phyloP scores from a whole-genome alignment of 2,113 vertebrate genomes.

The Pogonocichla stellata region DNA sequence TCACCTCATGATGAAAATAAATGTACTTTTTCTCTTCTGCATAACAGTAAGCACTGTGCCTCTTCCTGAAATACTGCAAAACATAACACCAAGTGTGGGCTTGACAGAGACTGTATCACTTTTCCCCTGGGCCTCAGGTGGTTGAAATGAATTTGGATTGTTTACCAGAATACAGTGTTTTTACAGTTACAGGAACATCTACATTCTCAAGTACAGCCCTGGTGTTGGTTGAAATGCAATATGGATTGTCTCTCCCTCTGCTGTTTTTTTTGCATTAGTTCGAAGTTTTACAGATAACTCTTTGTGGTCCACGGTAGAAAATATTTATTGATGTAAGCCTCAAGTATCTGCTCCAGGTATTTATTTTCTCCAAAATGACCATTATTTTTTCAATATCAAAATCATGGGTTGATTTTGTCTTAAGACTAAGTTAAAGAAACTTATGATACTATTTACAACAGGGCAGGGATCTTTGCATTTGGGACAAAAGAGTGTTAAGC shows the following conservation, averaged over 20 bases:
- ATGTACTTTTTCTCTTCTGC: neutral
- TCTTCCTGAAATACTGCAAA: slow-evolving; percentile 15
- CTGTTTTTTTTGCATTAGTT: neutral
- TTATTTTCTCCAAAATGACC: neutral
- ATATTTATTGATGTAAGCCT: neutral
- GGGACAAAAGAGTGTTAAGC: neutral
- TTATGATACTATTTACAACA: neutral
- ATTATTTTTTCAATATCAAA: neutral
- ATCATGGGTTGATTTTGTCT: neutral
- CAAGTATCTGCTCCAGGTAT: neutral
- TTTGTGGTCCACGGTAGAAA: neutral
- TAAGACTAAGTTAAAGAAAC: neutral
- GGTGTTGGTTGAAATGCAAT: neutral
- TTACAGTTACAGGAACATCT: neutral
- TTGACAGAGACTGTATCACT: neutral
- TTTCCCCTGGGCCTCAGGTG: neutral
- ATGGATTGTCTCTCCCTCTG: neutral
- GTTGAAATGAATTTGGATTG: neutral
- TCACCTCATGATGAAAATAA: neutral
- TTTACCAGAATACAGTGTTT: neutral
- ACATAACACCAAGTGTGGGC: neutral
- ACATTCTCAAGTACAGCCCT: neutral
- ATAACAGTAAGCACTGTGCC: neutral
- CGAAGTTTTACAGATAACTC: neutral
- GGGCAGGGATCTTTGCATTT: neutral